Conservation (phyloP, 2,113 vertebrate species). For the Bubalus kerabau region DNA sequence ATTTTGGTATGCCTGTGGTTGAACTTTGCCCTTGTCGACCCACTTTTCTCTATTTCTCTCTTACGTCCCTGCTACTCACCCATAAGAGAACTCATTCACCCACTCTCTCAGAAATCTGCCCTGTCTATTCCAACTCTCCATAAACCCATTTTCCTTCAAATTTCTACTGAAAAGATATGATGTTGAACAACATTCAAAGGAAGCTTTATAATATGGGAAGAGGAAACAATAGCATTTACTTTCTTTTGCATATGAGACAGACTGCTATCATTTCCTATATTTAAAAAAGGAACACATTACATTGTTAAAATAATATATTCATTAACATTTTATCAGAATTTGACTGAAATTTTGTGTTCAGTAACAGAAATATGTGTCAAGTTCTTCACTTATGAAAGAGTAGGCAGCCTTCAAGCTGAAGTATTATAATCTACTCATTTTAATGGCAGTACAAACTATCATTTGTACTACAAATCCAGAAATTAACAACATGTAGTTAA, state of each 20-base stretch:
- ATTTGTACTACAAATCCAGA: background rate
- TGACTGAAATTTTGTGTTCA: background rate
- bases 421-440: background rate
- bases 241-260: background rate
- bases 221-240: background rate
- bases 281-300: background rate
- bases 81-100: background rate
- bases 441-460: background rate
- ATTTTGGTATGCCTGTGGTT: background rate
- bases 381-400: background rate
- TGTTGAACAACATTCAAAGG: background rate
- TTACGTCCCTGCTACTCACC: background rate
- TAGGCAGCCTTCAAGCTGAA: background rate
- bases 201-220: background rate
- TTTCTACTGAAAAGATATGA: background rate
- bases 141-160: background rate
- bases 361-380: background rate
- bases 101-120: background rate
- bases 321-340: conserved; percentile 3
- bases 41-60: background rate
- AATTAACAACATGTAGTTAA: background rate
- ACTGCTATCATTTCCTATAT: background rate
- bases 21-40: background rate
- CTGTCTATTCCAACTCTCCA: background rate
- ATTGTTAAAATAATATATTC: background rate